Evolutionary conservation across 1,140 invertebrate species (phyloP).

Genomic region (Scaptomyza hsui): DNA sequence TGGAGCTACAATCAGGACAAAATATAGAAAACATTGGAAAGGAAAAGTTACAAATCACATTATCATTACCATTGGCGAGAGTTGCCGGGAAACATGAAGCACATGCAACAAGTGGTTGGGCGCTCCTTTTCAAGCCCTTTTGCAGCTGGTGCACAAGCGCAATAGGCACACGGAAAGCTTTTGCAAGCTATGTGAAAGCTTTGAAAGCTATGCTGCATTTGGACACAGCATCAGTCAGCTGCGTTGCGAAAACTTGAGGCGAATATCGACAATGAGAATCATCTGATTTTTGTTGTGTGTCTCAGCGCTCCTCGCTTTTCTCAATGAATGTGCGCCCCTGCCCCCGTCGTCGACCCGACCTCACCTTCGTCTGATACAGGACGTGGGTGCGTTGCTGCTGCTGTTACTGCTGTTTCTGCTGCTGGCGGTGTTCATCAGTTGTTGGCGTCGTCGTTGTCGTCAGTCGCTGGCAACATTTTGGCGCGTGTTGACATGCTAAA

Average conservation of each 20-base stretch:
- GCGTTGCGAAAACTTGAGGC: constrained; percentile 52
- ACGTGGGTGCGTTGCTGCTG: constrained; percentile 15
- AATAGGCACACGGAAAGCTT: constrained; percentile 1
- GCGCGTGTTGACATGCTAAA: constrained; percentile 82
- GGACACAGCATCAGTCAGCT: constrained; percentile 71
- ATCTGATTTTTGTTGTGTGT: constrained; percentile 76
- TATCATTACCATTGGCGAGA: neutral
- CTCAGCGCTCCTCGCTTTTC: neutral
- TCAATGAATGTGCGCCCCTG: too few species aligned
- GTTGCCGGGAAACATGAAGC: too few species aligned
- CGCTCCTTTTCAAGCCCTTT: constrained; percentile 4
- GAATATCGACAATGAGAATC: constrained; percentile 46
- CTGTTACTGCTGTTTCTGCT: neutral
- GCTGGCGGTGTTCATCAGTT: constrained; percentile 41
- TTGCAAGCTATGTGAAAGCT: constrained; percentile 34
- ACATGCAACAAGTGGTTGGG: constrained; percentile 56
- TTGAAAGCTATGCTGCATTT: neutral
- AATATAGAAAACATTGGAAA: neutral
- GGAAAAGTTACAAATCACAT: too few species aligned
- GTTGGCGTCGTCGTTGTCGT: constrained; percentile 45
- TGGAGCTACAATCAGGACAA: too few species aligned
- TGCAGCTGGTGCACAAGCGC: constrained; percentile 50
- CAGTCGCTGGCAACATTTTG: constrained; percentile 83
- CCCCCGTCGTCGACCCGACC: neutral
- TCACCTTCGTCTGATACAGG: neutral